Conservation (phyloP, 2,113 vertebrate genomes). For the Gila orcuttii region DNA sequence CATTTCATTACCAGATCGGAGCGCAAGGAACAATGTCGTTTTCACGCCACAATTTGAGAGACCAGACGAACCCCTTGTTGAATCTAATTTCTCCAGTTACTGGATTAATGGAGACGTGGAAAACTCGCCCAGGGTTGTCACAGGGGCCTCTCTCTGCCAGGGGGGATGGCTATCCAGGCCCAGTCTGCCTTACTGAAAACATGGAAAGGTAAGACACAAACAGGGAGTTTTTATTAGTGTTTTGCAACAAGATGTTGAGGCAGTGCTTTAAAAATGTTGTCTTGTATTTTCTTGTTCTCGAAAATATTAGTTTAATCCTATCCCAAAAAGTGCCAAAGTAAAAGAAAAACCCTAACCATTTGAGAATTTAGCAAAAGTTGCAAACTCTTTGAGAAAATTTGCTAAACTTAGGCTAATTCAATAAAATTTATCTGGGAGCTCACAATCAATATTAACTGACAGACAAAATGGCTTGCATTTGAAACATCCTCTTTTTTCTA, state of each 20-base stretch:
- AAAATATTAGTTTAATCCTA: neutral
- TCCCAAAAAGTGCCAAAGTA: neutral
- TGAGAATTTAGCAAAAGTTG: neutral
- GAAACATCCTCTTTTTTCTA: neutral
- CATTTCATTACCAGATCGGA: conserved; percentile 99
- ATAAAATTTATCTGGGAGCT: neutral
- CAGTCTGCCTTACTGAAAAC: conserved; percentile 92
- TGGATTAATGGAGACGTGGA: conserved; percentile 95
- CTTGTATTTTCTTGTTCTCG: neutral
- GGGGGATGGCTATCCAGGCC: conserved; percentile 90
- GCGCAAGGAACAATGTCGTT: conserved; percentile 97
- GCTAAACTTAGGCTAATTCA: neutral
- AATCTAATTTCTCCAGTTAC: conserved; percentile 94
- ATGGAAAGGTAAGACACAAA: conserved; percentile 77
- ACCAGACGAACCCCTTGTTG: conserved; percentile 93
- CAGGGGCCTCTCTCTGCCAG: conserved; percentile 81
- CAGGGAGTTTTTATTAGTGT: neutral
- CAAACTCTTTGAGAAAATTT: neutral
- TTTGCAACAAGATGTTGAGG: neutral
- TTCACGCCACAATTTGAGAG: conserved; percentile 88
- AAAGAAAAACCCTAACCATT: neutral
- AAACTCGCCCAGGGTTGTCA: conserved; percentile 88
- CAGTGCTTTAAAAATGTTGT: neutral
- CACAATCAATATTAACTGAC: neutral
- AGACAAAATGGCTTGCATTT: neutral